phyloP scores from a whole-genome alignment of 1,140 invertebrate species.

The Zaprionus camerounensis region DNA sequence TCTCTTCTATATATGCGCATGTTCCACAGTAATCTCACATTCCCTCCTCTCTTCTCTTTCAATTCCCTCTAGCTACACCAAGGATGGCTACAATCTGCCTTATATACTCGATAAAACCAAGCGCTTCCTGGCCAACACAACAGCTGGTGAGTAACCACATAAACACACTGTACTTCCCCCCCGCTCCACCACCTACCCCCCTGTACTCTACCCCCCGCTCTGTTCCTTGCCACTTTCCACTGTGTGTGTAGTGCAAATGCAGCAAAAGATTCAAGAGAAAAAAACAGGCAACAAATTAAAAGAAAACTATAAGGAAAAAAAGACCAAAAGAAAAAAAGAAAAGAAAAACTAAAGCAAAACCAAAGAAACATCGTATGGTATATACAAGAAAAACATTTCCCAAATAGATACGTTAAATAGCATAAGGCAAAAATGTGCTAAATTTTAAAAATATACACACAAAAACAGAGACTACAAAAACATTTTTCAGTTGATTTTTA shows the following conservation, averaged over 20 bases:
- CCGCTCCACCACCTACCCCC: not conserved
- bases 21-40: no score
- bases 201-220: not conserved
- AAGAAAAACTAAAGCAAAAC: constrained; percentile 23
- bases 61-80: constrained; percentile 67
- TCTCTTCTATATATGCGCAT: no score
- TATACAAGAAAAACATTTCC: constrained; percentile 46
- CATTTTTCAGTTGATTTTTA: constrained; percentile 30
- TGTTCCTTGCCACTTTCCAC: constrained; percentile 23
- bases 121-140: constrained; percentile 83
- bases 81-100: constrained; percentile 84
- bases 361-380: constrained; percentile 48
- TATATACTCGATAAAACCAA: constrained; percentile 84
- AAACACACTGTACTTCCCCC: not conserved
- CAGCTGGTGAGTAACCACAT: constrained; percentile 74
- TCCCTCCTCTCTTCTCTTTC: not conserved
- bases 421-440: constrained; percentile 49
- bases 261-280: constrained; percentile 58
- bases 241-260: constrained; percentile 74
- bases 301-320: constrained; percentile 35
- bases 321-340: no score
- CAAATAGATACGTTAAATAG: constrained; percentile 33
- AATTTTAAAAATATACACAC: constrained; percentile 57
- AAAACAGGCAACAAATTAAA: constrained; percentile 42
- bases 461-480: constrained; percentile 43